phyloP scores from a whole-genome alignment of 1,140 invertebrate species.

The Mactra quadrangularis region DNA sequence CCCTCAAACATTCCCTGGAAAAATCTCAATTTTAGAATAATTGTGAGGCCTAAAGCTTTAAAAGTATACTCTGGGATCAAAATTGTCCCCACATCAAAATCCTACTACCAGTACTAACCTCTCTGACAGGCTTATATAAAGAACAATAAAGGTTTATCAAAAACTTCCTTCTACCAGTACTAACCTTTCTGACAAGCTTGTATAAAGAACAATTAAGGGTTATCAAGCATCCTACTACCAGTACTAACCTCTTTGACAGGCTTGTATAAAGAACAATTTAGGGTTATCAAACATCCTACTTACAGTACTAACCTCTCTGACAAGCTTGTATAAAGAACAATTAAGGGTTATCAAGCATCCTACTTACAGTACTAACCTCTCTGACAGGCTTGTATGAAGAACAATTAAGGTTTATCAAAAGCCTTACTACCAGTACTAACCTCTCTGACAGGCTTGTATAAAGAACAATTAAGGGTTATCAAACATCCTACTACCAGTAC shows the following conservation, averaged over 20 bases:
- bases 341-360: too few species aligned
- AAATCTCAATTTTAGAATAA: too few species aligned
- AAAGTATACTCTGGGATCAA: too few species aligned
- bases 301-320: slow-evolving; percentile 2
- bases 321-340: too few species aligned
- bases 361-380: slow-evolving; percentile 57
- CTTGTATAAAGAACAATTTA: slow-evolving; percentile 58
- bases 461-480: slow-evolving; percentile 59
- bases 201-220: too few species aligned
- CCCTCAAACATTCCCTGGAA: too few species aligned
- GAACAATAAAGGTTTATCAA: slow-evolving; percentile 49
- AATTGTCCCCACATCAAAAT: too few species aligned
- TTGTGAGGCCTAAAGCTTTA: too few species aligned
- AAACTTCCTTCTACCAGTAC: not conserved
- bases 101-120: too few species aligned
- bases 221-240: too few species aligned
- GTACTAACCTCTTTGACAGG: slow-evolving; percentile 61
- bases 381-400: slow-evolving; percentile 59
- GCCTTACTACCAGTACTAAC: slow-evolving; percentile 35
- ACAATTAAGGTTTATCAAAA: slow-evolving; percentile 42
- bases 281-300: slow-evolving; percentile 19
- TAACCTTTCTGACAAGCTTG: slow-evolving; percentile 4
- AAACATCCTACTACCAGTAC: too few species aligned
- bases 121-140: slow-evolving; percentile 58
- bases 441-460: slow-evolving; percentile 55